A percentile compares a stretch with the other conserved stretches of the same genome.
Conservation (phyloP, 2,113 vertebrate species). For the Oncorhynchus gorbuscha region DNA sequence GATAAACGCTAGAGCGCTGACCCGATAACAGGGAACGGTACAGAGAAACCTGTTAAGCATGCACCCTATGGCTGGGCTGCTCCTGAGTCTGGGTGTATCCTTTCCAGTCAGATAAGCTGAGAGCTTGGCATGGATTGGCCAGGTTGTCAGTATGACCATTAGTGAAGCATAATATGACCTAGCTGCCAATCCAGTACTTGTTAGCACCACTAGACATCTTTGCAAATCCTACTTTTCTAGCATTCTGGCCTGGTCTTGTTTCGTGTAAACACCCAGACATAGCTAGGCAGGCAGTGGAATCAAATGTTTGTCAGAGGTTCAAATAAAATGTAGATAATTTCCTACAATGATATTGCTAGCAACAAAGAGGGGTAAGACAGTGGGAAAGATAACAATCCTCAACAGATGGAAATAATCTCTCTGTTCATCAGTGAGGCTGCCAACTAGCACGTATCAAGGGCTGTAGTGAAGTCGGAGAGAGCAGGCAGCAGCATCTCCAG, state of each 20-base stretch:
- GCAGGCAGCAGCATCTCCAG: neutral
- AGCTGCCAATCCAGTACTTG: slow-evolving; percentile 13
- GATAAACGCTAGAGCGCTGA: no score
- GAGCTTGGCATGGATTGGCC: slow-evolving; percentile 5
- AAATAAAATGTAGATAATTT: neutral
- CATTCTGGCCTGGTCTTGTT: neutral
- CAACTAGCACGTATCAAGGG: neutral
- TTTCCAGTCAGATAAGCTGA: slow-evolving; percentile 17
- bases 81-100: slow-evolving; percentile 1
- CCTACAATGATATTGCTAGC: neutral
- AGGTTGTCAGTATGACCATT: slow-evolving; percentile 2
- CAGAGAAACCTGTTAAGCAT: neutral
- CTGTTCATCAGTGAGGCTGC: slow-evolving; percentile 13
- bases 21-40: neutral
- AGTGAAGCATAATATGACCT: slow-evolving; percentile 12
- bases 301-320: neutral
- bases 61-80: neutral
- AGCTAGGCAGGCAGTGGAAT: neutral
- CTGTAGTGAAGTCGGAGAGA: slow-evolving; percentile 3
- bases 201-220: neutral
- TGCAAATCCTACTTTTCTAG: neutral
- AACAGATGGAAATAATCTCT: slow-evolving; percentile 5
- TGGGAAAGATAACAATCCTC: neutral
- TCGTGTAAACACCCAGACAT: neutral
- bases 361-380: neutral